phyloP scores from a whole-genome alignment of 2,113 vertebrate species.

The Pterocles gutturalis region DNA sequence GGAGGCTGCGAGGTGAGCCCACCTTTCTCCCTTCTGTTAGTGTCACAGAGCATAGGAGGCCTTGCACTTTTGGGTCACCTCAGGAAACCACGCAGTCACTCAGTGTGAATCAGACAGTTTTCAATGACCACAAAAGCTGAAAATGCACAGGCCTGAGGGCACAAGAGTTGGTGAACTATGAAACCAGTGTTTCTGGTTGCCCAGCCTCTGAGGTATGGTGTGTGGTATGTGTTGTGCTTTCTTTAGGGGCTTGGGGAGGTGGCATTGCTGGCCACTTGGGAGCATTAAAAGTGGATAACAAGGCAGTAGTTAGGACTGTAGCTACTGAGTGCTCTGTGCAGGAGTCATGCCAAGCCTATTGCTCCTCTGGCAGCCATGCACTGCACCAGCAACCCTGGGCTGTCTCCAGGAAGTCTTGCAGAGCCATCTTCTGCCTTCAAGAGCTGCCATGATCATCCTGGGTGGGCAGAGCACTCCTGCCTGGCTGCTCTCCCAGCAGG shows the following conservation, averaged over 20 bases:
- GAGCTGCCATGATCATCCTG: neutral
- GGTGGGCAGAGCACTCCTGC: neutral
- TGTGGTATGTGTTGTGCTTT: neutral
- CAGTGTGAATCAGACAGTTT: neutral
- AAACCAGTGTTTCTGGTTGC: neutral
- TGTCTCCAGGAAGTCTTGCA: neutral
- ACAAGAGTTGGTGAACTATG: neutral
- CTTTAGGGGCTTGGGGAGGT: neutral
- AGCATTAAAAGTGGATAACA: neutral
- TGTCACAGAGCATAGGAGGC: neutral
- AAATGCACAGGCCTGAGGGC: neutral
- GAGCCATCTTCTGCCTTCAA: neutral
- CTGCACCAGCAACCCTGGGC: neutral
- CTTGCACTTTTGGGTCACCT: neutral
- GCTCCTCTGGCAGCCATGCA: neutral
- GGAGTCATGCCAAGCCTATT: neutral
- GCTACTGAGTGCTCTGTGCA: neutral
- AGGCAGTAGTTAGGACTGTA: neutral
- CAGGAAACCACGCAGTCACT: neutral
- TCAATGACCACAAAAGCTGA: neutral
- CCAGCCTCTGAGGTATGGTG: neutral
- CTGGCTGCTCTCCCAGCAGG: neutral
- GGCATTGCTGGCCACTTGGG: neutral
- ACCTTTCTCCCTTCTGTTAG: neutral
- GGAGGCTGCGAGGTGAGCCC: neutral